These are phyloP conservation scores for Nyctibius grandis DNA, from an alignment of 2,797 vertebrate species.

Conservation along the genomic window DNA sequence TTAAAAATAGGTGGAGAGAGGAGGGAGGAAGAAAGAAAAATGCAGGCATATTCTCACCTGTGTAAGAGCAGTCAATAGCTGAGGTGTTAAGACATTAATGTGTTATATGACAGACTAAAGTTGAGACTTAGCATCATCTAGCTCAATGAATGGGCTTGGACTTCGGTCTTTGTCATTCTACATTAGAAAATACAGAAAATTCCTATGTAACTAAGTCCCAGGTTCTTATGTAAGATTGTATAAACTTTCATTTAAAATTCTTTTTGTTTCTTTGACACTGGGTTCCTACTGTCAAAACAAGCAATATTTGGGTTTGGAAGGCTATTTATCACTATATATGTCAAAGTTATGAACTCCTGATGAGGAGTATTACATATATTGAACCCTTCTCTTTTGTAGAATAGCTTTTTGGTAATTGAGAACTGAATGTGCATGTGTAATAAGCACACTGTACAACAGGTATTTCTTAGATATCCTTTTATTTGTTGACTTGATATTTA, in stretches of 20 bases:
- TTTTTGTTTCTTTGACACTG: neutral
- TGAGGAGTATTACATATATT: neutral
- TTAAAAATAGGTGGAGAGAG: neutral
- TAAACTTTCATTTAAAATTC: neutral
- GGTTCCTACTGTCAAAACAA: neutral
- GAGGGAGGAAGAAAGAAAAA: neutral
- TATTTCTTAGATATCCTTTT: neutral
- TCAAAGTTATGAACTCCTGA: neutral
- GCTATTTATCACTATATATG: neutral
- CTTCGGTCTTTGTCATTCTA: neutral
- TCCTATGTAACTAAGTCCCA: neutral
- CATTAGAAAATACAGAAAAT: neutral
- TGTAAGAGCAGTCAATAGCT: neutral
- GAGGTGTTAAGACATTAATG: neutral
- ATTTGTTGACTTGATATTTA: neutral
- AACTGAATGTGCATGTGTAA: neutral
- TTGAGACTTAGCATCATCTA: neutral
- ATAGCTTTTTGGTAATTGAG: neutral
- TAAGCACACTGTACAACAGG: neutral
- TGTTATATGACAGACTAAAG: neutral
- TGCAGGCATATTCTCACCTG: neutral
- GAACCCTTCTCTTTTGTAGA: neutral
- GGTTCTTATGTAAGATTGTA: neutral
- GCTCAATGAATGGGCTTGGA: neutral
- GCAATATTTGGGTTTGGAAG: neutral